Percentiles rank a stretch among this genome's conserved stretches.
Conservation (phyloP, 1,140 invertebrate genomes). For the Lutraria rhynchaena region DNA sequence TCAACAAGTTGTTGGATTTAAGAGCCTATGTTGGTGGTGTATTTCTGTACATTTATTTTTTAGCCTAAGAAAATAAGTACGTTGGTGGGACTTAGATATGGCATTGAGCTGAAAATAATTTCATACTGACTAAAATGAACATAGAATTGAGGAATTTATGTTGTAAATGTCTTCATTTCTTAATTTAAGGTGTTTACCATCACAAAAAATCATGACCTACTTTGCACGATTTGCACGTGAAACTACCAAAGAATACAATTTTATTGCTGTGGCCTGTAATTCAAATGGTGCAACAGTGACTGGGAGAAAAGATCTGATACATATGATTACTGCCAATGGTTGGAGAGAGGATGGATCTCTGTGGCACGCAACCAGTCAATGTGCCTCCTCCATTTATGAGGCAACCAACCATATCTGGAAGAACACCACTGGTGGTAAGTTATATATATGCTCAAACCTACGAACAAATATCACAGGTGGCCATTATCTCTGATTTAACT, state of each 20-base stretch:
- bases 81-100: too few species aligned
- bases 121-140: too few species aligned
- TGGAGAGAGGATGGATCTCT: slow-evolving; percentile 77
- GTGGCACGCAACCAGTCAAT: slow-evolving; percentile 77
- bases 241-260: slow-evolving; percentile 75
- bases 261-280: slow-evolving; percentile 77
- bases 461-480: too few species aligned
- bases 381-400: slow-evolving; percentile 74
- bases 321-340: slow-evolving; percentile 76
- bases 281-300: slow-evolving; percentile 61
- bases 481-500: too few species aligned
- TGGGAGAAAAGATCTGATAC: slow-evolving; percentile 73
- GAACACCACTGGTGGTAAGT: slow-evolving; percentile 68
- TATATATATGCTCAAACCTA: too few species aligned
- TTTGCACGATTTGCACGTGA: slow-evolving; percentile 75
- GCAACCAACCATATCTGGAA: slow-evolving; percentile 70
- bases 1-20: too few species aligned
- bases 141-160: too few species aligned
- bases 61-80: too few species aligned
- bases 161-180: slow-evolving; percentile 29
- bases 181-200: slow-evolving; percentile 72
- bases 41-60: too few species aligned
- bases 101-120: too few species aligned
- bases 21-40: too few species aligned
- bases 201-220: slow-evolving; percentile 73